These are phyloP conservation scores for Silurus aristotelis DNA, from an alignment of 2,797 vertebrate genomes.

Conservation along the genomic window DNA sequence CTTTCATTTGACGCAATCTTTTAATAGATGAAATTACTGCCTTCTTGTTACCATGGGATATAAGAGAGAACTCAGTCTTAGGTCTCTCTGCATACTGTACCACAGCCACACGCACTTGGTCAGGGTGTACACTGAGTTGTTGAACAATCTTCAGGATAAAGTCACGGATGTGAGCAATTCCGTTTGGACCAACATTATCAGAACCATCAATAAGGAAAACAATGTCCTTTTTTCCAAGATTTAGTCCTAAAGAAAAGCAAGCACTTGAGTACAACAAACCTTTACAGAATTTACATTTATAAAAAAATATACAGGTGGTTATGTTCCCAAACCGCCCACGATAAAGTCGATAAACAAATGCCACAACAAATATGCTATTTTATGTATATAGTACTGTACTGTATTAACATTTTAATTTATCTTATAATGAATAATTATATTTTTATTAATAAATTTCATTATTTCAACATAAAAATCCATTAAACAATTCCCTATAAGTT, in stretches of 20 bases:
- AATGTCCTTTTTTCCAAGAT: slow-evolving; percentile 82
- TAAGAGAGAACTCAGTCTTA: slow-evolving; percentile 85
- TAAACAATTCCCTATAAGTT: too few relatives aligned
- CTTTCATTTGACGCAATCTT: slow-evolving; percentile 83
- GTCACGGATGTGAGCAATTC: slow-evolving; percentile 86
- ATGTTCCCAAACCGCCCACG: too few relatives aligned
- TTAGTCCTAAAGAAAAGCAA: slow-evolving; percentile 55
- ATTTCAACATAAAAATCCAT: too few relatives aligned
- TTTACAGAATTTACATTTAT: not conserved
- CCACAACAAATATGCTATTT: too few relatives aligned
- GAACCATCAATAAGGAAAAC: slow-evolving; percentile 95
- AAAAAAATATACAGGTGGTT: not conserved
- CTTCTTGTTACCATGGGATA: slow-evolving; percentile 77
- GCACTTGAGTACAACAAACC: not conserved
- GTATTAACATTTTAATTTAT: too few relatives aligned
- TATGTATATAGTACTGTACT: too few relatives aligned
- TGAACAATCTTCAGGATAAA: slow-evolving; percentile 83
- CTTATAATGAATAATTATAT: too few relatives aligned
- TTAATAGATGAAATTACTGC: slow-evolving; percentile 77
- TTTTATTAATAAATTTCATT: too few relatives aligned
- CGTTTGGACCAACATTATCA: slow-evolving; percentile 66
- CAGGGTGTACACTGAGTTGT: slow-evolving; percentile 82
- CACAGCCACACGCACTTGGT: slow-evolving; percentile 82
- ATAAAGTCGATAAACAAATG: too few relatives aligned
- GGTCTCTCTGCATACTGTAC: slow-evolving; percentile 84